These are phyloP conservation scores for Leucophenga maculata DNA, from an alignment of 2,888 invertebrate genomes.

Conservation along the genomic window DNA sequence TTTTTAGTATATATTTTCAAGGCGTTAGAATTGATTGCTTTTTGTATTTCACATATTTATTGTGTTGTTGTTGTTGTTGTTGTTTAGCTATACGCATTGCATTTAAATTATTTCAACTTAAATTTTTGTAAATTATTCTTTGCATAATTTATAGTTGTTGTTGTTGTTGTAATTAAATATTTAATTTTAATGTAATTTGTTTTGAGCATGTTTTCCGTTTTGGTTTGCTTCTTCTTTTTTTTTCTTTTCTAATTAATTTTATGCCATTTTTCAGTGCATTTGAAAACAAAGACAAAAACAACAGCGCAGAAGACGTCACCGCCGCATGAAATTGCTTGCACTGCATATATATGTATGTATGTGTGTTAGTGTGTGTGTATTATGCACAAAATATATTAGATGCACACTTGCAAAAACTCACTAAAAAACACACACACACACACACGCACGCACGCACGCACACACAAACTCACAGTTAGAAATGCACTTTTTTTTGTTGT, in stretches of 20 bases:
- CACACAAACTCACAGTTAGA: background rate
- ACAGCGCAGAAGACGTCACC: constrained; percentile 3
- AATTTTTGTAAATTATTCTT: background rate
- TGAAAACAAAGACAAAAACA: background rate
- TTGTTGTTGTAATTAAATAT: constrained; percentile 3
- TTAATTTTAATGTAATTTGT: constrained; percentile 6
- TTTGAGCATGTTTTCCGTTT: constrained; percentile 5
- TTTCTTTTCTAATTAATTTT: constrained; percentile 3
- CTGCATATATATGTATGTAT: background rate
- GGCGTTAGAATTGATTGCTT: too few species aligned
- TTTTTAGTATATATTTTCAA: constrained; percentile 1
- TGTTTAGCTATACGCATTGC: background rate
- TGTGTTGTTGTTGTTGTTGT: too few species aligned
- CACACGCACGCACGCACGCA: background rate
- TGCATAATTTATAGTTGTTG: background rate
- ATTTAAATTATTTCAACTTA: background rate
- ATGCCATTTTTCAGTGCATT: constrained; percentile 3
- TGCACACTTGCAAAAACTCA: too few species aligned
- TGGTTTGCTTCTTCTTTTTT: background rate
- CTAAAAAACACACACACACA: background rate
- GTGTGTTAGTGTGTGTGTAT: background rate
- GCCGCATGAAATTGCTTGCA: background rate
- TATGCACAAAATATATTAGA: background rate
- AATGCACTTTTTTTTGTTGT: background rate
- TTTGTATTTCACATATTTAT: background rate